These are phyloP conservation scores for Tympanoctomys barrerae DNA, from an alignment of 2,797 vertebrate genomes.

Conservation along the genomic window DNA sequence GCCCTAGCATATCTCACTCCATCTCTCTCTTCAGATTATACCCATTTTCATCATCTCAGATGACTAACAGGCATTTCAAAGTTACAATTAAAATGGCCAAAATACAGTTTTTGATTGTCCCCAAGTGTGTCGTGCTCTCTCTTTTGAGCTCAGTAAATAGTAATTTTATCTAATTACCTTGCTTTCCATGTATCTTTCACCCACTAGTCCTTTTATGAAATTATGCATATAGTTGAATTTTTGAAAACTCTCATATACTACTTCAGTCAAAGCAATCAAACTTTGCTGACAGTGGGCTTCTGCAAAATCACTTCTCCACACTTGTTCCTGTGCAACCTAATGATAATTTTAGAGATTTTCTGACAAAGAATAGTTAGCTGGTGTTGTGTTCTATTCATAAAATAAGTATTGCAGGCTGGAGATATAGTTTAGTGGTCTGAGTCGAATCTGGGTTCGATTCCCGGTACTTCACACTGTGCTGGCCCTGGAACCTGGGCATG, in stretches of 20 bases:
- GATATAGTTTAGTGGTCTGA: too few relatives aligned
- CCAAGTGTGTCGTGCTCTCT: not conserved
- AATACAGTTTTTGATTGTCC: not conserved
- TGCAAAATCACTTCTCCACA: not conserved
- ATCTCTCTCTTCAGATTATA: not conserved
- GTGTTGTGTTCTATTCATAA: not conserved
- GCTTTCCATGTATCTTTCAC: not conserved
- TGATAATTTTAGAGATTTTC: not conserved
- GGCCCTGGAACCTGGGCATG: too few relatives aligned
- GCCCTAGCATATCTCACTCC: not conserved
- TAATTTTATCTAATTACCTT: not conserved
- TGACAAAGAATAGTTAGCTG: not conserved
- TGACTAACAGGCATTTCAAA: not conserved
- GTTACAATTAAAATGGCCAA: not conserved
- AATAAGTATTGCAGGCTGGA: not conserved
- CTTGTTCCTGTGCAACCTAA: not conserved
- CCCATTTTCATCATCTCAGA: not conserved
- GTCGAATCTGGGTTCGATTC: too few relatives aligned
- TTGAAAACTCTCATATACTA: not conserved
- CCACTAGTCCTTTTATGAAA: not conserved
- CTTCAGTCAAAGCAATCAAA: not conserved
- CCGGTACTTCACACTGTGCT: too few relatives aligned
- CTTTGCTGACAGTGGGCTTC: not conserved
- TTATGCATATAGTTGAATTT: not conserved
- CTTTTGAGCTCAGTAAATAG: slow-evolving; percentile 3